Evolutionary conservation across 2,113 vertebrate species (phyloP), one percentile per base, ranked within the genome.

Genomic region (Syngnathoides biaculeatus): DNA sequence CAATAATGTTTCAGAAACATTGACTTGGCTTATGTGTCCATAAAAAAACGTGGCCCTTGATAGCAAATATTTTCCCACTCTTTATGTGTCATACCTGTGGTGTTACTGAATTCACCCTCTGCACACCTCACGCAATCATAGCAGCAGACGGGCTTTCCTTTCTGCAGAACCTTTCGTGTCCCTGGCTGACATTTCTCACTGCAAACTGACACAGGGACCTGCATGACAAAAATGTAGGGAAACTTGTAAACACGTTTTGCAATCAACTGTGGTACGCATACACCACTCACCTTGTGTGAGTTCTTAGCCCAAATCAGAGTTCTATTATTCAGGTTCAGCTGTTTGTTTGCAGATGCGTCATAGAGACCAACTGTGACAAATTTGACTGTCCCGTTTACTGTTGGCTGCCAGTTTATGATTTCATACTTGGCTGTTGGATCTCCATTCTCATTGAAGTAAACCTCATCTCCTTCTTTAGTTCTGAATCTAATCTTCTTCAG

Each of bases 361-460:
- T 88, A 76, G 35, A 89, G 65, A 39, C 91, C 90, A 50, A 91
- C 86, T 20, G 67, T 79, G 10, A 88, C 84, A 89, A 91, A 91
- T 26, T 87, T 75, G 40, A 84, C 72, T 12, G 59, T 15, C 2
- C 77, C 52, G 0, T 78, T 68, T 68, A 75, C 27, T 57, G 26
- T 79, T 55, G 81, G 81, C 67, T 91, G 89, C 89, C 91, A 91
- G 72, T 90, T 91, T 52, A 91, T 85, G 26, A 92, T 84, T 55
- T 91, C 89, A 86, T 92, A 91, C 63, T 87, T 88, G 68, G 87
- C 90, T 47, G 82, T 58, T 43, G 88, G 87, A 56, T 91, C 90
- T 72, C 89, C 89, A 14, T 89, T 77, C 19, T 84, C 76, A 78
- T 90, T 78, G 38, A 91, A 91, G 53, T 86, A 87, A 58, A 91